phyloP scores from a whole-genome alignment of 2,888 invertebrate genomes.

The Lepidocyrtoides sp. region DNA sequence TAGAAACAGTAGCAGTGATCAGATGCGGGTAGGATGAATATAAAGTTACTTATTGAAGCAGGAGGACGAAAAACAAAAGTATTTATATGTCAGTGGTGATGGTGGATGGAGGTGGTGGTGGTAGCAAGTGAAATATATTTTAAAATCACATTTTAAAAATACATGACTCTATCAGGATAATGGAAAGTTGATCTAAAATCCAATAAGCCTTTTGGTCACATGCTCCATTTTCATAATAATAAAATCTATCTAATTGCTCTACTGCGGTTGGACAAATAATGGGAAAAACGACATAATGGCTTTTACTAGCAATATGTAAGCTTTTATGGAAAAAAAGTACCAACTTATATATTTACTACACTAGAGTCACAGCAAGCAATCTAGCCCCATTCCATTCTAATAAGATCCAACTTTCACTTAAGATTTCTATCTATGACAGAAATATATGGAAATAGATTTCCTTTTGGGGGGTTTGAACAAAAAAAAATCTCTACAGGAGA shows the following conservation, averaged over 20 bases:
- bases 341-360: no score
- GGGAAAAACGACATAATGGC: neutral
- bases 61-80: neutral
- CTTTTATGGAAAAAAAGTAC: neutral
- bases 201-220: slow-evolving; percentile 47
- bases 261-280: neutral
- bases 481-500: neutral
- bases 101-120: no score
- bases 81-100: neutral
- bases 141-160: slow-evolving; percentile 62
- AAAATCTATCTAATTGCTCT: slow-evolving; percentile 52
- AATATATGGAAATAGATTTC: slow-evolving; percentile 44
- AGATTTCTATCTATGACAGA: slow-evolving; percentile 24
- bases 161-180: slow-evolving; percentile 56
- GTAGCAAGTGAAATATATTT: slow-evolving; percentile 44
- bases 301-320: neutral
- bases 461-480: neutral
- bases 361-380: no score
- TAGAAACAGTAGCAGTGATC: slow-evolving; percentile 18
- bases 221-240: slow-evolving; percentile 17
- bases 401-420: slow-evolving; percentile 37
- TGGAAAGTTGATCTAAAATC: slow-evolving; percentile 54
- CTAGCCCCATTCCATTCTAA: neutral
- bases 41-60: neutral
- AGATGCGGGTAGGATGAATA: neutral